Conservation (phyloP, 2,113 vertebrate species). For the Lepisosteus osseus region DNA sequence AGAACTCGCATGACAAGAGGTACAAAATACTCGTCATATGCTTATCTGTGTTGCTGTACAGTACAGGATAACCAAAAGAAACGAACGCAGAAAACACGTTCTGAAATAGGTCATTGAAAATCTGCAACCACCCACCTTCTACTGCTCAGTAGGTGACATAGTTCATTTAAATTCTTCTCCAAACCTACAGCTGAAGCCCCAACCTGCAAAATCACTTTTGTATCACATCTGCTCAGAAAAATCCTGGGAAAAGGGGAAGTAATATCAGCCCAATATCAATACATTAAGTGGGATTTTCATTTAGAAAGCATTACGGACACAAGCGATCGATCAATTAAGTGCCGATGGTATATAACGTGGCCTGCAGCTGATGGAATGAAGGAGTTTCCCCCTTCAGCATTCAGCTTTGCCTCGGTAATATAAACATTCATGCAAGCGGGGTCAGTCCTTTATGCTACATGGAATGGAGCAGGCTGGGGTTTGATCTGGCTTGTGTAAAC, state of each 20-base stretch:
- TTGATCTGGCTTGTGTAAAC: constrained; percentile 16
- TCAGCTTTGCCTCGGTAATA: constrained; percentile 1
- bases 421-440: constrained; percentile 1
- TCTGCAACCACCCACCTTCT: too few species aligned
- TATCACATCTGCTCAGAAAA: neutral
- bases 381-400: neutral
- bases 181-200: neutral
- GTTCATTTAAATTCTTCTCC: too few species aligned
- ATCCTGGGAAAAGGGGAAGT: neutral
- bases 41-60: too few species aligned
- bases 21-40: too few species aligned
- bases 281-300: neutral
- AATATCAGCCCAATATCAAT: neutral
- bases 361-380: neutral
- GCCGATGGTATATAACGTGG: neutral
- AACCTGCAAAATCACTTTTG: neutral
- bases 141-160: too few species aligned
- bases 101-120: too few species aligned
- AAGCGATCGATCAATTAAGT: neutral
- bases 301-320: neutral
- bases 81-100: too few species aligned
- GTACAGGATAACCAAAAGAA: too few species aligned
- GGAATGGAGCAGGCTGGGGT: constrained; percentile 5
- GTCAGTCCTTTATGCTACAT: neutral
- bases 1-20: too few species aligned